Evolutionary conservation across 2,888 invertebrate species (phyloP), one percentile per base, ranked within the genome.

Genomic region (Ctena decussata): DNA sequence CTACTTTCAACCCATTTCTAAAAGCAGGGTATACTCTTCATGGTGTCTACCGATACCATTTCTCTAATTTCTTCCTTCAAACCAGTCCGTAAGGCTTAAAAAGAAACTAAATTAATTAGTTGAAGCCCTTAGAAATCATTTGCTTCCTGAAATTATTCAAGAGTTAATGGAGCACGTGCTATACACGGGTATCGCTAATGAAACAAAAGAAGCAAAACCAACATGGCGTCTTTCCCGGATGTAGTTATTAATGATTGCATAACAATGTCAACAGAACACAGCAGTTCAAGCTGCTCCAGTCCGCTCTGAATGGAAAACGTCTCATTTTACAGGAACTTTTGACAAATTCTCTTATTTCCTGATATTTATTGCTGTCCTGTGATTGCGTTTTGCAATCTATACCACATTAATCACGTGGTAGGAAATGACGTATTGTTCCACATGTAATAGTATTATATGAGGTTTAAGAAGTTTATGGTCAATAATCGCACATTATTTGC

Each of bases 241-340:
- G 65, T 65, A 65, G 65, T 65, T 65, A 65, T 65, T 65, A 65
- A 65, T 65, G 65, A 65, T 65, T 65, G 65, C 65, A 65, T 35
- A 65, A 65, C 65, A 65, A 3, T 65, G 65, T 35, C 65, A 65
- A 65, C 65, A 65, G 18, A 65, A 18, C 65, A n/a, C 15, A 32
- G 18, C 21, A 35, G 65, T 65, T 35, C 65, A 32, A 11, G 35
- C 65, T 65, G 65, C 30, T 65, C 35, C 24, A 18, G 21, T 35
- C 21, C 18, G 27, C 3, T 18, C 65, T 35, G 32, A 65, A 65
- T 65, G 65, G 65, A 35, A 65, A 65, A 35, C 8, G 18, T 65
- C 65, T 65, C 65, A 65, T 12, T 35, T 65, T 65, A 65, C 65
- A 32, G 65, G 65, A 65, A 65, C 65, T 65, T 65, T 65, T 65